Percentiles rank a stretch among this genome's conserved stretches.
These are phyloP conservation scores for Heliconius nattereri DNA, from an alignment of 1,140 invertebrate genomes.

Conservation along the genomic window DNA sequence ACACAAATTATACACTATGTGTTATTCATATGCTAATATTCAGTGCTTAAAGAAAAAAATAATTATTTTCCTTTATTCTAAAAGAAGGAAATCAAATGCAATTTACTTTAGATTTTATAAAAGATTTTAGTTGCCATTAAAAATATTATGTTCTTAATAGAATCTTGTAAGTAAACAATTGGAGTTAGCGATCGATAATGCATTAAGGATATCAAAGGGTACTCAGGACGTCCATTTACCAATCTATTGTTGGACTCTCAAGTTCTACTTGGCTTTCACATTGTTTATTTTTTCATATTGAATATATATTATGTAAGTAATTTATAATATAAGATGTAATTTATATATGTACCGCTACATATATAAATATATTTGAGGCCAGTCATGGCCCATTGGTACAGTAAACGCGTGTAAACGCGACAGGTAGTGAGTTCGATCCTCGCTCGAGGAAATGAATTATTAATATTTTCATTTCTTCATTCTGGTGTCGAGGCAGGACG, in stretches of 20 bases:
- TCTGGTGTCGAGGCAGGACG: not conserved
- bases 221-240: conserved; percentile 1
- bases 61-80: not conserved
- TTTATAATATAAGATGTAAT: not conserved
- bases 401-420: not conserved
- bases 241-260: not conserved
- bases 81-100: not conserved
- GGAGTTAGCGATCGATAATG: conserved; percentile 6
- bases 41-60: too few species aligned
- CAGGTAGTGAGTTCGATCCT: not conserved
- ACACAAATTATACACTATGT: too few species aligned
- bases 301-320: not conserved
- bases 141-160: not conserved
- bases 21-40: too few species aligned
- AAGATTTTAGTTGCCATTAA: not conserved
- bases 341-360: too few species aligned
- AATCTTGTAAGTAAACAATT: conserved; percentile 7
- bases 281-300: not conserved
- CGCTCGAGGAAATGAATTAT: not conserved
- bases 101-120: not conserved
- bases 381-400: not conserved
- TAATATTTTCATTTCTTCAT: not conserved
- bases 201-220: conserved; percentile 4
- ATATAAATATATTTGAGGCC: too few species aligned
- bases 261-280: conserved; percentile 2